Conservation (phyloP, 2,113 vertebrate genomes). For the Scomber scombrus region DNA sequence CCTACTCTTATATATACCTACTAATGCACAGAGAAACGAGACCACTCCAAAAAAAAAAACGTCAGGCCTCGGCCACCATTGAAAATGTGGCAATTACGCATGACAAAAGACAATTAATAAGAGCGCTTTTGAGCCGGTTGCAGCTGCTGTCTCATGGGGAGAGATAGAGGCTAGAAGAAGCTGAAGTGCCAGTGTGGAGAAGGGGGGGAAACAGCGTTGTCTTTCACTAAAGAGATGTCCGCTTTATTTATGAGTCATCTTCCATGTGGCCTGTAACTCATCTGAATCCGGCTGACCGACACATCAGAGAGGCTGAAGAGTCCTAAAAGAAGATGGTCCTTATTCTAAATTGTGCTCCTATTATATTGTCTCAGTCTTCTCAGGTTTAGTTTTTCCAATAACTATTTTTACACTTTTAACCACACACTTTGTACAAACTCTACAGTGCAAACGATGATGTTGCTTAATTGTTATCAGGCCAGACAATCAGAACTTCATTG, state of each 20-base stretch:
- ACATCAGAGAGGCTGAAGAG: background rate
- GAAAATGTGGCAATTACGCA: constrained; percentile 92
- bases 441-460: background rate
- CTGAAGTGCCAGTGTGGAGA: constrained; percentile 86
- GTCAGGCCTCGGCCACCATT: constrained; percentile 84
- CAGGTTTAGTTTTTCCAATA: no score
- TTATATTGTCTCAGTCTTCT: no score
- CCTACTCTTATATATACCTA: constrained; percentile 2
- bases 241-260: constrained; percentile 69
- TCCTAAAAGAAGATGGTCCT: background rate
- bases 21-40: constrained; percentile 29
- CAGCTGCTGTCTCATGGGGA: constrained; percentile 95
- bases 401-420: no score
- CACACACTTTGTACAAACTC: no score
- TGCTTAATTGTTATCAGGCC: background rate
- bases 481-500: background rate
- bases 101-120: constrained; percentile 99
- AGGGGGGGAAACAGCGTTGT: constrained; percentile 70
- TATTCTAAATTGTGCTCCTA: background rate
- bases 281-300: constrained; percentile 30
- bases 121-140: constrained; percentile 91
- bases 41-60: constrained; percentile 79
- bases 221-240: constrained; percentile 68
- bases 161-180: constrained; percentile 88
- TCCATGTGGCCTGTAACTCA: constrained; percentile 28